Percentiles rank a stretch among this genome's conserved stretches.
Conservation (phyloP, 2,888 invertebrate genomes). For the Palloptera scutellata region DNA sequence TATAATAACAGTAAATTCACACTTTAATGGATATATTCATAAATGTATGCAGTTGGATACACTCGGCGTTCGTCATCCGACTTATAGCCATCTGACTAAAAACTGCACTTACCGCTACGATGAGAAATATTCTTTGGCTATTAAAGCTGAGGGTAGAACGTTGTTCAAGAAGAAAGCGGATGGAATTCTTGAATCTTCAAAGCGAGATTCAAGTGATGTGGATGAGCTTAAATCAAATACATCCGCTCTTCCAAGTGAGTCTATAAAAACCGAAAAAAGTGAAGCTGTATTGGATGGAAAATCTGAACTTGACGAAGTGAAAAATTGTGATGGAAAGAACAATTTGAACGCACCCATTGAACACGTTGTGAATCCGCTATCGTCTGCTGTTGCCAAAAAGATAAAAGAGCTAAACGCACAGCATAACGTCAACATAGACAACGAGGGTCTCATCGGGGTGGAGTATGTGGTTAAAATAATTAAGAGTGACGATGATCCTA, state of each 20-base stretch:
- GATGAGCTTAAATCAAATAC: not conserved
- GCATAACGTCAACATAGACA: constrained; percentile 3
- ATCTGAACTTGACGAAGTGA: not conserved
- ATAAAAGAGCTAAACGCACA: constrained; percentile 11
- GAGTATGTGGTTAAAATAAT: constrained; percentile 79
- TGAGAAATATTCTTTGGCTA: constrained; percentile 25
- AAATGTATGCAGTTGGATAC: constrained; percentile 29
- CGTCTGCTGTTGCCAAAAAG: constrained; percentile 11
- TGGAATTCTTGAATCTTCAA: not conserved
- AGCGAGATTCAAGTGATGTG: not conserved
- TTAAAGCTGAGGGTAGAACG: constrained; percentile 22
- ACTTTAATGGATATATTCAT: constrained; percentile 33
- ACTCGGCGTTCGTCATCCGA: constrained; percentile 23
- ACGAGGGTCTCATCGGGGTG: constrained; percentile 69
- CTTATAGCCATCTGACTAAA: constrained; percentile 30
- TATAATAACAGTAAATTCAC: constrained; percentile 37
- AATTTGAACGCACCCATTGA: not conserved
- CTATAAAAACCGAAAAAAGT: not conserved
- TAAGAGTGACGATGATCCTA: constrained; percentile 71
- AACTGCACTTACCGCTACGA: constrained; percentile 35
- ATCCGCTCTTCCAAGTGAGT: constrained; percentile 12
- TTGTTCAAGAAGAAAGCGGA: constrained; percentile 10
- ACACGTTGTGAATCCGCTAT: not conserved
- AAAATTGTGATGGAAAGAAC: not conserved
- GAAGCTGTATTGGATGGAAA: not conserved